Base-by-base conservation (phyloP, 2,888 invertebrate genomes). In the Metellina segmentata region DNA sequence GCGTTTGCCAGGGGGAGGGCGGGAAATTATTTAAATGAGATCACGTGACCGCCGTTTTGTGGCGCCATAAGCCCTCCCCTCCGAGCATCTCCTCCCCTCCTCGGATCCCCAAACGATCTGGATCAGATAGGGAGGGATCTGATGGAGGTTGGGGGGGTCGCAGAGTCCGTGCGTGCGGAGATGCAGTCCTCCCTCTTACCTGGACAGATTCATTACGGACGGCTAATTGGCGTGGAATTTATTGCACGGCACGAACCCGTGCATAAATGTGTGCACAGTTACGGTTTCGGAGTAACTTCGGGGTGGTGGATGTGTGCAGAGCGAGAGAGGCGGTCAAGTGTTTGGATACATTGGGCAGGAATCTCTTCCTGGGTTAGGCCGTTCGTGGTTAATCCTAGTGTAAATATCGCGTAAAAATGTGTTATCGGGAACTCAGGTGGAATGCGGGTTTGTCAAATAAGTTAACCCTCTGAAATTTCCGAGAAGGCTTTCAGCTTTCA, bases 21-120 rank as follows among this genome's bases (percentile, higher is more conserved):
- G 83, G 91, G 91, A 88, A 91, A 91, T 91, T 91, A 91, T 91
- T 91, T 91, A 91, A 91, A 91, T 91, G 91, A 91, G 91, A 91
- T 91, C 91, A 87, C 91, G 91, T 91, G 91, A 72, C 78, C 82
- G 87, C 87, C 91, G 91, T 91, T 91, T 91, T 91, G 91, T 82
- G 91, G 91, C 87, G 91, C 91, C 87, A 51, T 91, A 91, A 91
- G 91, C 91, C 91, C 87, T 82, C 81, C 61, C 79, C 48, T 72
- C 34, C 20, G 83, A 53, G 83, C 74, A 52, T 69, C 75, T 79
- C 90, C 79, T 69, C 13, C 53, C 49, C 70, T 77, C 83, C 79
- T 34, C 51, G 71, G 79, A 48, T 77, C 51, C 81, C 20, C 61
- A 82, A 81, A 86, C 86, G 86, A 86, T 81, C 81, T 74, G 78